Percentiles rank a stretch among this genome's conserved stretches.
These are phyloP conservation scores for Acanthurus lineatus DNA, from an alignment of 2,797 vertebrate genomes.

Conservation along the genomic window DNA sequence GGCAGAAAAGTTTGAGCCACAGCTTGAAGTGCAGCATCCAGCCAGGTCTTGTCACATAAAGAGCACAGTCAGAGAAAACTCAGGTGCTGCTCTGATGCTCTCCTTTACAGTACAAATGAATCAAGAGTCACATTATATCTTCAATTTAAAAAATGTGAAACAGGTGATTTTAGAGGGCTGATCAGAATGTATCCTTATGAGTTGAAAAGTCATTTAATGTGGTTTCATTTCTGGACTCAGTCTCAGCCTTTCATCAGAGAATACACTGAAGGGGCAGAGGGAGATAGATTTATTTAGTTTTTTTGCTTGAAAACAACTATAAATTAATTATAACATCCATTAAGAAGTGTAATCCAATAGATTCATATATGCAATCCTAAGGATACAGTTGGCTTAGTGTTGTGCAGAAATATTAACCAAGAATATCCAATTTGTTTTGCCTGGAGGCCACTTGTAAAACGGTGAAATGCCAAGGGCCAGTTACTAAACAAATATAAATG, in stretches of 20 bases:
- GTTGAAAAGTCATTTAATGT: neutral
- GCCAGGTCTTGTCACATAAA: conserved; percentile 23
- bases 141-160: neutral
- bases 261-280: conserved; percentile 22
- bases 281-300: conserved; percentile 20
- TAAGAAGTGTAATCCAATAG: neutral
- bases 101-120: neutral
- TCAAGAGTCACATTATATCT: too few relatives aligned
- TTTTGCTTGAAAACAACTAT: neutral
- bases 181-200: neutral
- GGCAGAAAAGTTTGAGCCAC: neutral
- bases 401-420: too few relatives aligned
- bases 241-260: conserved; percentile 31
- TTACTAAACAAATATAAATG: too few relatives aligned
- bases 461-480: too few relatives aligned
- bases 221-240: conserved; percentile 33
- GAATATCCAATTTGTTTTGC: too few relatives aligned
- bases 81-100: neutral
- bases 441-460: too few relatives aligned
- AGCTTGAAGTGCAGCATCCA: conserved; percentile 16
- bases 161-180: neutral
- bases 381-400: too few relatives aligned
- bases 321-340: neutral
- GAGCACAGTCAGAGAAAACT: neutral
- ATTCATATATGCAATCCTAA: too few relatives aligned